A percentile compares a stretch with the other conserved stretches of the same genome.
Conservation (phyloP, 1,140 invertebrate species). For the Brevipalpus yothersi region DNA sequence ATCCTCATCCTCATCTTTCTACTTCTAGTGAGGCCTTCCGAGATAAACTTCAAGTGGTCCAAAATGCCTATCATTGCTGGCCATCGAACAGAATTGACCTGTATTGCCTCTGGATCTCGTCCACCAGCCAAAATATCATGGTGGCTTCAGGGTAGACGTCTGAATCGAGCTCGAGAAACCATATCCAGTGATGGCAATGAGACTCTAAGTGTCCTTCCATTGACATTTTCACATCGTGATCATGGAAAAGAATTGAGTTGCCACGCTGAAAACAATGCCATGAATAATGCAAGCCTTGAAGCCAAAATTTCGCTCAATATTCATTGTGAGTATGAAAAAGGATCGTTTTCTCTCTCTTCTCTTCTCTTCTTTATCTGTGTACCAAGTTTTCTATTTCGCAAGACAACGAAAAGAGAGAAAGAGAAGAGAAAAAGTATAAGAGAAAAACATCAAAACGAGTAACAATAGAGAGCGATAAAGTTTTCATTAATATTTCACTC, state of each 20-base stretch:
- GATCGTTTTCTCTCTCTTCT: no score
- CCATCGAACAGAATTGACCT: slow-evolving; percentile 12
- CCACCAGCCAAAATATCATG: slow-evolving; percentile 15
- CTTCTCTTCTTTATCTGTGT: no score
- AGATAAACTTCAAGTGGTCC: background rate
- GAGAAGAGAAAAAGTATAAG: background rate
- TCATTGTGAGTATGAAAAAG: slow-evolving; percentile 10
- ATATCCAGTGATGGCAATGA: slow-evolving; percentile 11
- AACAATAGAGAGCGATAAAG: background rate
- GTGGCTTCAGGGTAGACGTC: slow-evolving; percentile 12
- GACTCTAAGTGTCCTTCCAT: slow-evolving; percentile 11
- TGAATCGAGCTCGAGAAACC: slow-evolving; percentile 1
- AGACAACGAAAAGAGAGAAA: background rate
- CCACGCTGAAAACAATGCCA: slow-evolving; percentile 47
- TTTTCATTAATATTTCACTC: background rate
- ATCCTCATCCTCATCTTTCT: no score
- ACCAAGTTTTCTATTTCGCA: background rate
- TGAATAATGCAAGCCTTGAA: slow-evolving; percentile 11
- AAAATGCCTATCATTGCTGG: slow-evolving; percentile 11
- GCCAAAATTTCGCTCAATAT: slow-evolving; percentile 10
- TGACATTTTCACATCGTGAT: slow-evolving; percentile 40
- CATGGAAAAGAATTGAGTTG: slow-evolving; percentile 57
- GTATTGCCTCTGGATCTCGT: slow-evolving; percentile 13
- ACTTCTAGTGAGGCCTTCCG: background rate
- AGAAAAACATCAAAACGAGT: background rate